Base-by-base conservation (phyloP, 2,888 invertebrate species). In the Noctua comes region DNA sequence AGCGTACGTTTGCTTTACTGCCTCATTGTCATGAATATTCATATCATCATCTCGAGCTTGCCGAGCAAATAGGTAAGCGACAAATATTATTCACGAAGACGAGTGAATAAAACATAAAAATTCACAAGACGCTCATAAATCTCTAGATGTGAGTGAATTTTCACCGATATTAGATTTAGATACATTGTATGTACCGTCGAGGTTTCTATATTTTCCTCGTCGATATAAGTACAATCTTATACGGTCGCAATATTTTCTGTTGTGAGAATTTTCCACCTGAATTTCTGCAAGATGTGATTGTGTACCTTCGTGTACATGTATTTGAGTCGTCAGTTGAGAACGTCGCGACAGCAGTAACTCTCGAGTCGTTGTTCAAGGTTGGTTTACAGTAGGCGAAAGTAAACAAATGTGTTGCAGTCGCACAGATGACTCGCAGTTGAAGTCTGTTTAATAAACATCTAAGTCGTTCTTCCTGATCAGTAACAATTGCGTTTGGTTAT, bases 371-470 rank as follows among this genome's bases (percentile, higher is more conserved):
- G 70, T 84, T 86, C 82, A 84, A 88, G 80, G 74, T 87, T 87
- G 76, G 87, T 88, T 88, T 88, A 89, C 85, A 87, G 75, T 87
- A 87, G 85, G 76, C 73, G 79, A 90, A 89, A 81, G 85, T 91
- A 93, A 94, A 93, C 93, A 93, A 88, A 91, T 88, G 90, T 90
- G 88, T 86, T 89, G 87, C 90, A 91, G 87, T 83, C 88, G 91
- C 85, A 90, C 93, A 94, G 91, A 94, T 94, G 95, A 91, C 88
- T 91, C 88, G 91, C 92, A 93, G 91, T 92, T 90, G 92, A 84
- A 88, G 88, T 91, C 87, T 95, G 94, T 95, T 95, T 95, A 92
- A 81, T 93, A 95, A 96, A 95, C 94, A 94, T 88, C 79, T 76
- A 75, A 89, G 86, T 90, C 92, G 92, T 91, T 91, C 92, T 92